phyloP scores from a whole-genome alignment of 1,140 invertebrate genomes.

The Hyposmocoma kahamanoa region DNA sequence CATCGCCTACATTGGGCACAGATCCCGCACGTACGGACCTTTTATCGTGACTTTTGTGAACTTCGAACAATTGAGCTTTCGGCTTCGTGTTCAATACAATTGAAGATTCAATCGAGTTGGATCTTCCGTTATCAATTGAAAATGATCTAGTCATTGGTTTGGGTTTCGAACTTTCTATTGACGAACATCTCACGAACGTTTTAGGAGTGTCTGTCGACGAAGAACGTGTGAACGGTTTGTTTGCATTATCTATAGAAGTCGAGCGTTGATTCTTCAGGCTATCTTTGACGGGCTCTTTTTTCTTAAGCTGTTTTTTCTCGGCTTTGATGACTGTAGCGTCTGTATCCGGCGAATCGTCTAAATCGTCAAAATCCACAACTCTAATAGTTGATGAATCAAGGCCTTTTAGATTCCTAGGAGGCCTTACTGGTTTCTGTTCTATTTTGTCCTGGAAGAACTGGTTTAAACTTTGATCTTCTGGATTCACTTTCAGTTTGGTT shows the following conservation, averaged over 20 bases:
- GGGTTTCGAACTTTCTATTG: constrained; percentile 20
- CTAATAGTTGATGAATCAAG: constrained; percentile 42
- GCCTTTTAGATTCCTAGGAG: constrained; percentile 41
- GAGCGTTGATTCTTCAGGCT: neutral
- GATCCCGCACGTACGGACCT: constrained; percentile 30
- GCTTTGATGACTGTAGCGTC: constrained; percentile 31
- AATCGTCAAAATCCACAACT: constrained; percentile 37
- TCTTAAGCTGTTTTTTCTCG: constrained; percentile 11
- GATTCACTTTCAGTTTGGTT: constrained; percentile 19
- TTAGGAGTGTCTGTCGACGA: constrained; percentile 19
- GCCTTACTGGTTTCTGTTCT: constrained; percentile 25
- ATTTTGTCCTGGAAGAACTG: constrained; percentile 35
- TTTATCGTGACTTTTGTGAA: constrained; percentile 36
- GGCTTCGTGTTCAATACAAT: constrained; percentile 41
- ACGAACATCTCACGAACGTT: constrained; percentile 26
- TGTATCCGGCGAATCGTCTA: constrained; percentile 41
- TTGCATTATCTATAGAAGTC: neutral
- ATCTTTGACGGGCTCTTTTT: constrained; percentile 6
- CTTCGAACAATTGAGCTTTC: constrained; percentile 49
- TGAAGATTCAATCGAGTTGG: constrained; percentile 40
- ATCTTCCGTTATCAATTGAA: constrained; percentile 18
- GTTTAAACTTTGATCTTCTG: constrained; percentile 21
- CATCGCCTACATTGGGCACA: constrained; percentile 32
- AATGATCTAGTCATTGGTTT: neutral
- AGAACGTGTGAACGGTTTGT: constrained; percentile 19